phyloP scores from a whole-genome alignment of 2,888 invertebrate genomes.

The Andrena trimmerana region DNA sequence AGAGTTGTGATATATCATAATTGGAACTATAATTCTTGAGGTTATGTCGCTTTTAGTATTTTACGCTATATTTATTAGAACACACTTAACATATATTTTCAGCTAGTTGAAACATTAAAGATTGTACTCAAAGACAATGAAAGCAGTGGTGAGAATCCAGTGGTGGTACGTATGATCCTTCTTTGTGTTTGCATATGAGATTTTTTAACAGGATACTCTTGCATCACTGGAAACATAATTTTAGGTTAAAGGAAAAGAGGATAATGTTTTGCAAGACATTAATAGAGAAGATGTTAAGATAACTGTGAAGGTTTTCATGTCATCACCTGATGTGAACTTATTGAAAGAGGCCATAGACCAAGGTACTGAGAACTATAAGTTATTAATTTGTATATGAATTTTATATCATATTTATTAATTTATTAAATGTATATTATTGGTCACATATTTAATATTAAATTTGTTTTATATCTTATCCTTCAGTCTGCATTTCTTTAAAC shows the following conservation, averaged over 20 bases:
- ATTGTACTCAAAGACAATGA: constrained; percentile 86
- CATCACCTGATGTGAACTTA: constrained; percentile 88
- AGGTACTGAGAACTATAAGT: constrained; percentile 85
- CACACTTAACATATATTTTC: constrained; percentile 65
- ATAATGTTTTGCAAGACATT: constrained; percentile 85
- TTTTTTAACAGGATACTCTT: not conserved
- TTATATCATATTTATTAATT: constrained; percentile 3
- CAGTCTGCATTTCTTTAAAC: constrained; percentile 90
- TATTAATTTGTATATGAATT: not conserved
- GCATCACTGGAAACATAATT: not conserved
- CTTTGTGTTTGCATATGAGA: not conserved
- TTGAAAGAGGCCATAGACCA: constrained; percentile 91
- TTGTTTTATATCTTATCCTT: constrained; percentile 76
- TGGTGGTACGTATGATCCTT: constrained; percentile 71
- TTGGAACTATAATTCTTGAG: constrained; percentile 50
- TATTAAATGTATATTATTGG: not conserved
- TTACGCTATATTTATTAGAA: not conserved
- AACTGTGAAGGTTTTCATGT: constrained; percentile 94
- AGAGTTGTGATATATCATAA: not conserved
- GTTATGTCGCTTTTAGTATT: constrained; percentile 65
- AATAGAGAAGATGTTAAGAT: constrained; percentile 92
- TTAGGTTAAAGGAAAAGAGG: constrained; percentile 74
- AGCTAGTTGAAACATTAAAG: constrained; percentile 89
- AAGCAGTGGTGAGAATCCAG: constrained; percentile 68
- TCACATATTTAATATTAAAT: not conserved